These are phyloP conservation scores for Oscheius myriophilus DNA, from an alignment of 2,888 invertebrate genomes.

Conservation along the genomic window DNA sequence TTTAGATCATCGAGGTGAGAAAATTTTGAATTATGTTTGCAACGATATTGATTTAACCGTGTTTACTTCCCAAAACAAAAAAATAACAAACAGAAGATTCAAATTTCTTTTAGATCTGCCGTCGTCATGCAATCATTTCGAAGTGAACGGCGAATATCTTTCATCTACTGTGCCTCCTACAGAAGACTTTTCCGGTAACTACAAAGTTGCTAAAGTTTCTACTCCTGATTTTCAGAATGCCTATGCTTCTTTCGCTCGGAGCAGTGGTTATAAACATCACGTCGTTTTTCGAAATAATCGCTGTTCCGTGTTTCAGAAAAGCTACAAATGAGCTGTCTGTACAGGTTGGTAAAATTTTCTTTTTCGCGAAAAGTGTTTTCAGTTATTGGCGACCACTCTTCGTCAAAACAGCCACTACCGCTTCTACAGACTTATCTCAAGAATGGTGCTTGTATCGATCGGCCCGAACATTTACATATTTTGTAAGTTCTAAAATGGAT, in stretches of 20 bases:
- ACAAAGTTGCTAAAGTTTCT: not conserved
- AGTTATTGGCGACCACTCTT: slow-evolving; percentile 50
- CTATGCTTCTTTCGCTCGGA: slow-evolving; percentile 49
- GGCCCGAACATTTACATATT: slow-evolving; percentile 65
- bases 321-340: slow-evolving; percentile 17
- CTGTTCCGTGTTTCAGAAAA: slow-evolving; percentile 31
- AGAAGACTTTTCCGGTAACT: slow-evolving; percentile 46
- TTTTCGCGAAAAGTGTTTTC: slow-evolving; percentile 6
- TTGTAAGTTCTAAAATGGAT: slow-evolving; percentile 32
- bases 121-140: slow-evolving; percentile 58
- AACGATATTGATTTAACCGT: too few species aligned
- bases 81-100: not conserved
- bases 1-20: slow-evolving; percentile 57
- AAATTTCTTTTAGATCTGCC: slow-evolving; percentile 35
- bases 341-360: slow-evolving; percentile 4
- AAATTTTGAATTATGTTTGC: not conserved
- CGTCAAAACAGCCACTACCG: slow-evolving; percentile 52
- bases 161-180: slow-evolving; percentile 59
- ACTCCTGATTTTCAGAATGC: slow-evolving; percentile 52
- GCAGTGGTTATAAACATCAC: slow-evolving; percentile 62
- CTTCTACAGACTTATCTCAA: slow-evolving; percentile 55
- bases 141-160: slow-evolving; percentile 59
- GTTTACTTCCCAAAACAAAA: too few species aligned
- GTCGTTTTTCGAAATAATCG: slow-evolving; percentile 62
- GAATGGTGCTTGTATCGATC: slow-evolving; percentile 64